Evolutionary conservation across 2,113 vertebrate species (phyloP).

Genomic region (Ammodramus savannarum): DNA sequence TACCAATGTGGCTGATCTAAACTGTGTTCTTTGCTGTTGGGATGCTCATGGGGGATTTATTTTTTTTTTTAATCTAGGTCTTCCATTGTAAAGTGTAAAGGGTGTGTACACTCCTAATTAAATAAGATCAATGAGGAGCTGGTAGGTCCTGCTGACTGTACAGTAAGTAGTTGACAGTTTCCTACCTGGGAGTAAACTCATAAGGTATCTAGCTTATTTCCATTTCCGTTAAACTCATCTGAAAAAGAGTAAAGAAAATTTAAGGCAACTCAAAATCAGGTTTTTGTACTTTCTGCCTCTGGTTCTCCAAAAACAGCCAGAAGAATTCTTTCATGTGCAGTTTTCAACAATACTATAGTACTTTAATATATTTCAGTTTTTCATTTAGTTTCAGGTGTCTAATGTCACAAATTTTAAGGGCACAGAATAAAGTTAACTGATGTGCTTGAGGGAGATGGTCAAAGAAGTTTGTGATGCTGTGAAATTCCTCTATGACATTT

Average conservation of each 20-base stretch:
- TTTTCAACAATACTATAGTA: background rate
- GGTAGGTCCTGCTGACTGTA: background rate
- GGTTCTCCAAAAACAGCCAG: background rate
- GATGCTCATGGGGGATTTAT: background rate
- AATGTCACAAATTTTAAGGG: background rate
- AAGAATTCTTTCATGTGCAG: background rate
- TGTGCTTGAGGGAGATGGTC: background rate
- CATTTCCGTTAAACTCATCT: background rate
- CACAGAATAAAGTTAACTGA: background rate
- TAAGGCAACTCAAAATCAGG: background rate
- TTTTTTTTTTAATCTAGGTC: background rate
- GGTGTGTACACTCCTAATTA: background rate
- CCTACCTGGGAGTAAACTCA: background rate
- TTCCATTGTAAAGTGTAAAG: background rate
- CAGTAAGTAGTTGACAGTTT: background rate
- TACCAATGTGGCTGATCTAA: background rate
- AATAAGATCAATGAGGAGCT: background rate
- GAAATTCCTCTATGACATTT: background rate
- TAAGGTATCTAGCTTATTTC: background rate
- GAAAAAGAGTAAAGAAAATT: background rate
- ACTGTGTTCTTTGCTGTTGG: background rate
- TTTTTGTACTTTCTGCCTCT: background rate
- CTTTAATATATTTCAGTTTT: background rate
- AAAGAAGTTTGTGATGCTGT: background rate
- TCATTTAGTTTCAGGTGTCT: background rate